Evolutionary conservation across 2,888 invertebrate species (phyloP), one percentile per base, ranked within the genome.

Genomic region (Spicauda simplicius): DNA sequence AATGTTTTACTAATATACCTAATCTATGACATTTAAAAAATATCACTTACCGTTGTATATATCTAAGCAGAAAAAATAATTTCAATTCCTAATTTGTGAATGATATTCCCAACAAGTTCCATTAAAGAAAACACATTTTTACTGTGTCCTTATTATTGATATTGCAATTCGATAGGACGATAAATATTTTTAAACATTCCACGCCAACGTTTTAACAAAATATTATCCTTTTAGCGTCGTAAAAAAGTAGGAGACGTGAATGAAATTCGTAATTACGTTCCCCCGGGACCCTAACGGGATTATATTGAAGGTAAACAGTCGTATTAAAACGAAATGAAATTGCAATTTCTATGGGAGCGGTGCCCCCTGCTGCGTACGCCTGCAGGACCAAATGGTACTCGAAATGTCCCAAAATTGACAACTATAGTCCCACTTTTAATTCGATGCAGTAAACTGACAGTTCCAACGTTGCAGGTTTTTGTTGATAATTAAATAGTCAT

Each of bases 301-400:
- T 88, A 85, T 84, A 85, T 85, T 77, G 84, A 82, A 89, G 84
- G 89, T 88, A 91, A 89, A 91, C 91, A 91, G 79, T 85, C 85
- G 84, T 80, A 88, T 91, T 90, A 90, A 85, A 88, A 85, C 80
- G 83, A 79, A 90, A 89, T 88, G 85, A 85, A 89, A 89, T 86
- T 86, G 88, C 87, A 79, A 87, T 89, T 87, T 86, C 85, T 83
- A 81, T 80, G 76, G 76, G 75, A 74, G 79, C 63, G 72, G 71
- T 73, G 71, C 79, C 72, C 82, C 84, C 82, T 60, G 75, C 62
- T 57, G 82, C 41, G 80, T 72, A 83, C 80, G 80, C 73, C 67
- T 62, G 72, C 76, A 76, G 70, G 78, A 53, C 69, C 71, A 61
- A 19, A 8, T 37, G 52, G 18, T 16, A 48, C 48, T 45, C n/a